Conservation (phyloP, 2,113 vertebrate species). For the Phalacrocorax aristotelis region DNA sequence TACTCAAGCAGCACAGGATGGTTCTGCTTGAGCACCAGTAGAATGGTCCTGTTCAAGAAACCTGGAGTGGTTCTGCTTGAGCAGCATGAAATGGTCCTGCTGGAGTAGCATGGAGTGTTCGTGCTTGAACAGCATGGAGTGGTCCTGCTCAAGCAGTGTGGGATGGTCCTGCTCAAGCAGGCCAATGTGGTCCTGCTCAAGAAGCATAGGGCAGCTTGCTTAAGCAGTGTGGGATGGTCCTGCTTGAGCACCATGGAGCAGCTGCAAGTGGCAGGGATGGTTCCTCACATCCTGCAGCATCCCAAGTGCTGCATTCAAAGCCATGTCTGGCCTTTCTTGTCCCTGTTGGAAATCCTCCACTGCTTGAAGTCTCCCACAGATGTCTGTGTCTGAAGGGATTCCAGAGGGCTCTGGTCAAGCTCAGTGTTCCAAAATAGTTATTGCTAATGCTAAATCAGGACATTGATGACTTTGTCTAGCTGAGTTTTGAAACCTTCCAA, state of each 20-base stretch:
- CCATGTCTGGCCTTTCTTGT: not conserved
- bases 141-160: not conserved
- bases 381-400: not conserved
- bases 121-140: fast-evolving
- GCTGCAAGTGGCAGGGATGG: not conserved
- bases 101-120: not conserved
- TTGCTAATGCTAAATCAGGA: not conserved
- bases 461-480: not conserved
- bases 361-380: not conserved
- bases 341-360: not conserved
- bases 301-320: not conserved
- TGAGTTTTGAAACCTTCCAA: not conserved
- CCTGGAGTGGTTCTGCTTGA: not conserved
- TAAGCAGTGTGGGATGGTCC: not conserved
- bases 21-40: not conserved
- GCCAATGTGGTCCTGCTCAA: not conserved
- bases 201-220: not conserved
- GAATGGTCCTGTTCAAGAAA: not conserved
- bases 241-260: not conserved
- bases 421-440: not conserved
- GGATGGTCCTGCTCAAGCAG: not conserved
- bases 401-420: not conserved
- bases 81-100: not conserved
- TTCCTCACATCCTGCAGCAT: not conserved
- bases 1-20: not conserved